Conservation (phyloP, 2,113 vertebrate genomes). For the Bucco capensis region DNA sequence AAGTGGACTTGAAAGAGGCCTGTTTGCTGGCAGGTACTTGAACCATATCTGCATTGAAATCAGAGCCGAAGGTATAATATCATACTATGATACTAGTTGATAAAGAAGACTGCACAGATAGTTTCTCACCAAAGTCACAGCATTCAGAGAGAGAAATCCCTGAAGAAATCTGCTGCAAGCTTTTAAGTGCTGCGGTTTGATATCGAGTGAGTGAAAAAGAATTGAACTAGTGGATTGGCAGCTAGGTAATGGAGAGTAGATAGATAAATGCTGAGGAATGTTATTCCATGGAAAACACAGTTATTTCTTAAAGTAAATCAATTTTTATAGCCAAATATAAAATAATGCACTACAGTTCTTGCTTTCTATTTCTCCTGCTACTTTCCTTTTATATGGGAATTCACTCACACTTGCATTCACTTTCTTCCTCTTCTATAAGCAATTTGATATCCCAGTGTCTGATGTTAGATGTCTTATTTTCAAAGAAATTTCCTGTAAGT, state of each 20-base stretch:
- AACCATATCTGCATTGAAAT: not conserved
- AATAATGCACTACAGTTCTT: not conserved
- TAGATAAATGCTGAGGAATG: not conserved
- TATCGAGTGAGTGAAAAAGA: not conserved
- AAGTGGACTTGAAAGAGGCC: not conserved
- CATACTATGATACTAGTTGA: not conserved
- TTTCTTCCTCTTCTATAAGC: not conserved
- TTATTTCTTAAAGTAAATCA: not conserved
- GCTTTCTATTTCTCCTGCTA: not conserved
- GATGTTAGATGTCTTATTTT: not conserved
- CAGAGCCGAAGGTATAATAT: not conserved
- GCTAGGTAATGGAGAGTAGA: not conserved
- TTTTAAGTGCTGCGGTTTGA: not conserved
- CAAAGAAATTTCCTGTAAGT: not conserved
- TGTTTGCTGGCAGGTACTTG: not conserved
- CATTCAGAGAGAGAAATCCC: not conserved
- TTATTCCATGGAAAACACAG: not conserved
- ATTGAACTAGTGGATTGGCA: not conserved
- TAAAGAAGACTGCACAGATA: not conserved
- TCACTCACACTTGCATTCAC: not conserved
- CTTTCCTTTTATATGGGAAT: not conserved
- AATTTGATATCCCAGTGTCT: not conserved
- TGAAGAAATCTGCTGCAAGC: not conserved
- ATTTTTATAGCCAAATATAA: not conserved
- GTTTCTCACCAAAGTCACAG: not conserved